These are phyloP conservation scores for Hyles euphorbiae DNA, from an alignment of 1,140 invertebrate species.

Conservation along the genomic window DNA sequence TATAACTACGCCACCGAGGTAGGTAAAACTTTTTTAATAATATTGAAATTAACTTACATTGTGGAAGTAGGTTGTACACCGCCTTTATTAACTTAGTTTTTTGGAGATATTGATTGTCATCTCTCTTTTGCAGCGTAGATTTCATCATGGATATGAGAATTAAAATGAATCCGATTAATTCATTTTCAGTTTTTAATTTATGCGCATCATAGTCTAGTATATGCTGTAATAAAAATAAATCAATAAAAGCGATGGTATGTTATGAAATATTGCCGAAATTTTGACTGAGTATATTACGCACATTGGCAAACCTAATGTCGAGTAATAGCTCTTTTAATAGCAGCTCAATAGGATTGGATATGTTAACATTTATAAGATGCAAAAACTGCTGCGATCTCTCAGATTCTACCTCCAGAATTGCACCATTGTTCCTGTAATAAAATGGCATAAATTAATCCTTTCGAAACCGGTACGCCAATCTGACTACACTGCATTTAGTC, in stretches of 20 bases:
- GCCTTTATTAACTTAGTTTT: constrained; percentile 21
- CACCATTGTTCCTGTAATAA: constrained; percentile 8
- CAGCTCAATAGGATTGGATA: constrained; percentile 23
- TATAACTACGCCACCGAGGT: no score
- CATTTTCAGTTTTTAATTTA: constrained; percentile 21
- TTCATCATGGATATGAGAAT: constrained; percentile 36
- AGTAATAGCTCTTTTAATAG: constrained; percentile 30
- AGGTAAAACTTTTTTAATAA: no score
- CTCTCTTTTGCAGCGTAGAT: constrained; percentile 13
- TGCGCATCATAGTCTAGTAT: constrained; percentile 16
- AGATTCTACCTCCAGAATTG: background rate
- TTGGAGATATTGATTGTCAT: constrained; percentile 4
- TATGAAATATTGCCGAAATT: no score
- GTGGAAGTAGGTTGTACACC: constrained; percentile 27
- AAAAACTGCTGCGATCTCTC: constrained; percentile 28
- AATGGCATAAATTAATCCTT: background rate
- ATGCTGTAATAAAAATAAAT: constrained; percentile 18
- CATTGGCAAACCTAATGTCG: constrained; percentile 39
- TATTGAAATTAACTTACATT: background rate
- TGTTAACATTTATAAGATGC: constrained; percentile 27
- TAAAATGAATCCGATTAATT: constrained; percentile 31
- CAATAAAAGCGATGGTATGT: no score
- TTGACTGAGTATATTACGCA: constrained; percentile 22
- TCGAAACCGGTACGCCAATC: no score
- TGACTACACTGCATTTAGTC: no score